Evolutionary conservation across 2,113 vertebrate genomes (phyloP).

Genomic region (Psephotus haematonotus): DNA sequence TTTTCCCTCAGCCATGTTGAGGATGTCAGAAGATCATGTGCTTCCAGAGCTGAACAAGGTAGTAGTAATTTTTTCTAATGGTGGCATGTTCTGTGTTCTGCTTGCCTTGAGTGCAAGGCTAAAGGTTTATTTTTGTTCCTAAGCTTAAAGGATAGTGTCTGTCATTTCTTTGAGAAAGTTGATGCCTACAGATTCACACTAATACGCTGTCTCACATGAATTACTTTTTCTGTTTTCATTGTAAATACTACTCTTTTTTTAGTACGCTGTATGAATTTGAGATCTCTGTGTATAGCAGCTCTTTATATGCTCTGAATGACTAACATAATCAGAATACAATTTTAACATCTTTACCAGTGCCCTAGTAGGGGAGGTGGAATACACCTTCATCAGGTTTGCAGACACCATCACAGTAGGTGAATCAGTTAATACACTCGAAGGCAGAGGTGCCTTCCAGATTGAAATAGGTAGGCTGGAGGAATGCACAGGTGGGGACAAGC

Average conservation of each 20-base stretch:
- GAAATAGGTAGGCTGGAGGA: neutral
- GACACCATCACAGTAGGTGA: neutral
- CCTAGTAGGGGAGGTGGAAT: neutral
- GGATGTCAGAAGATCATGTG: constrained; percentile 98
- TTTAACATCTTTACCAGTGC: neutral
- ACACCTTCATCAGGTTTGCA: neutral
- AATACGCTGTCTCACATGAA: neutral
- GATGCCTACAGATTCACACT: neutral
- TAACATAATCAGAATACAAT: neutral
- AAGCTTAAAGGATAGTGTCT: neutral
- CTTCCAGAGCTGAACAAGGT: constrained; percentile 97
- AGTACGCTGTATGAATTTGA: neutral
- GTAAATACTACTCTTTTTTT: neutral
- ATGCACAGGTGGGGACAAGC: neutral
- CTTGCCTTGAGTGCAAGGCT: neutral
- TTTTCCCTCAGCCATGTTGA: constrained; percentile 87
- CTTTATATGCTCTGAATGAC: neutral
- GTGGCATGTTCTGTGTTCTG: neutral
- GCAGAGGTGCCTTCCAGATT: neutral
- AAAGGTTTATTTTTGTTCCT: neutral
- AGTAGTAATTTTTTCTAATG: neutral
- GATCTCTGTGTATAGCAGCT: neutral
- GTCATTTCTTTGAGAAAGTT: neutral
- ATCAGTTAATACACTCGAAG: rapidly evolving
- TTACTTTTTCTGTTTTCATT: neutral